Base-by-base conservation (phyloP, 2,888 invertebrate species). In the Osmoderma eremita region DNA sequence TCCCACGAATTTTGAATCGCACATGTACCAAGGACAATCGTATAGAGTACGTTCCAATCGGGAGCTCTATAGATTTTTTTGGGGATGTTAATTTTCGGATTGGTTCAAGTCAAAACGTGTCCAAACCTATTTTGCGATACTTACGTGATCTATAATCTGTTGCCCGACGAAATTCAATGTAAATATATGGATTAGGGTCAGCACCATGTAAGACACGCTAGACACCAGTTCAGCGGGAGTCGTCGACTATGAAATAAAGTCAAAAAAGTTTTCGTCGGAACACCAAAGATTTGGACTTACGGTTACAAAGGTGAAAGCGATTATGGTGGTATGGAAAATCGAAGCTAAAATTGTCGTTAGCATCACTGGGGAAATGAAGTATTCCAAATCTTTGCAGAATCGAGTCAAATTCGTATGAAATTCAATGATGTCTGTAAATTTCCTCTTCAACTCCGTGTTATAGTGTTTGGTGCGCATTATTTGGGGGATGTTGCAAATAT, bases 341-440 rank as follows among this genome's bases (percentile, higher is more conserved):
- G 53, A 36, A 12, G 63, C 63, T 8, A 62, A 36, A 30, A 68
- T 15, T 10, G 49, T 53, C 0, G 56, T 64, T 20, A 82, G 72
- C 72, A 80, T 77, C 63, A 81, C 76, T 0, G 78, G 76, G 68
- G 75, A 76, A 53, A 78, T 81, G 65, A 83, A 80, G 0, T 67
- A 56, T 64, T 83, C 81, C 69, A 82, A 75, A 67, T 73, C 70
- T 3, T 72, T 49, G n/a, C 80, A 73, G 5, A 76, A 73, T 2
- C 71, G 50, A 22, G 79, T 48, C 18, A 82, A 78, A 50, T 74
- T 77, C 2, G 77, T 76, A 69, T 83, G 82, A 49, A 79, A 79
- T 1, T 73, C 13, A 1, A 81, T 65, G 64, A 82, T 81, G 13
- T 66, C 67, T 4, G 67, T 72, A 0, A 82, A 70, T 0, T 76